These are phyloP conservation scores for Megaptera novaeangliae DNA, from an alignment of 2,113 vertebrate genomes.

Conservation along the genomic window DNA sequence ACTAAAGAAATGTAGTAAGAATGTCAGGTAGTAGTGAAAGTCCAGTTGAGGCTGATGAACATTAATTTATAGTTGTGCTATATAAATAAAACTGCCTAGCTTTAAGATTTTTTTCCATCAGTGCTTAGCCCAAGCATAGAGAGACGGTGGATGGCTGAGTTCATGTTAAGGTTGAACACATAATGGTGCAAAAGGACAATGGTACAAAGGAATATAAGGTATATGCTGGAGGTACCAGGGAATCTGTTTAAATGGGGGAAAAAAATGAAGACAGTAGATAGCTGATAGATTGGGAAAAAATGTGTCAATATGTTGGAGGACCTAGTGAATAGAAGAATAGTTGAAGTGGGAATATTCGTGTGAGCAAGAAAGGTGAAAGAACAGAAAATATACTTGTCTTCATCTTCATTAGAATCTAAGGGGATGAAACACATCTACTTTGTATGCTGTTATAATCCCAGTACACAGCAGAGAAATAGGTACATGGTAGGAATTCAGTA, in stretches of 20 bases:
- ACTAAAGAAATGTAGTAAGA: background rate
- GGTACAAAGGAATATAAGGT: background rate
- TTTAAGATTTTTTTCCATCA: background rate
- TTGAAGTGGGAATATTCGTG: background rate
- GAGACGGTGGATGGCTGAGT: background rate
- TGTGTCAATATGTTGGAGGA: background rate
- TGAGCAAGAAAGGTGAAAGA: background rate
- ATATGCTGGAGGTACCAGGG: background rate
- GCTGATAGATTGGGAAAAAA: background rate
- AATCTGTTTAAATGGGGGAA: background rate
- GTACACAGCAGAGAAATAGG: background rate
- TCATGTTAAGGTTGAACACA: background rate
- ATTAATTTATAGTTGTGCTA: background rate
- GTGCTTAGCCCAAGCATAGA: background rate
- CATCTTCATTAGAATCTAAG: background rate
- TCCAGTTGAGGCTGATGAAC: background rate
- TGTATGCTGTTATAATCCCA: background rate
- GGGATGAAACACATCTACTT: background rate
- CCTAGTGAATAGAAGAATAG: background rate
- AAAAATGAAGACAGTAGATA: background rate
- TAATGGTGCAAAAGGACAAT: background rate
- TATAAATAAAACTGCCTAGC: background rate
- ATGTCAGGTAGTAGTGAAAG: background rate
- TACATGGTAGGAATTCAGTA: background rate
- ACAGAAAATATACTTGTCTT: conserved; percentile 2